Evolutionary conservation across 2,113 vertebrate species (phyloP).

Genomic region (Telmatochromis sp.): DNA sequence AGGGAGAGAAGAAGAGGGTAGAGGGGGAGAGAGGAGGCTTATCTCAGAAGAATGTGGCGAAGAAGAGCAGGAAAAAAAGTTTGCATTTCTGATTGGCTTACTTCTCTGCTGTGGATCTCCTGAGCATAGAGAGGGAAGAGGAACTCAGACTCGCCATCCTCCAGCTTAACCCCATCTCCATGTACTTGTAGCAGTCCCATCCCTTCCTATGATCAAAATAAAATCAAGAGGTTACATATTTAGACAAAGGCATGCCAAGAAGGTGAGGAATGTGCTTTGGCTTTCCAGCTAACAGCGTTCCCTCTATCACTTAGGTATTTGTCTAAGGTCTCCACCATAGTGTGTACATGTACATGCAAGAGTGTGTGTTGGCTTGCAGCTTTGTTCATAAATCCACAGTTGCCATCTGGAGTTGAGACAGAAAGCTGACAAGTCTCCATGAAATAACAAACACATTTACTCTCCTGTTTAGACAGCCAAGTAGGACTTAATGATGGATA

Average conservation of each 20-base stretch:
- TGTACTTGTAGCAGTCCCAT: conserved; percentile 88
- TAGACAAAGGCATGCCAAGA: neutral
- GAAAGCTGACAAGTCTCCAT: conserved; percentile 2
- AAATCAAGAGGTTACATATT: neutral
- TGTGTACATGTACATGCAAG: neutral
- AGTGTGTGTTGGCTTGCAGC: neutral
- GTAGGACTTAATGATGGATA: neutral
- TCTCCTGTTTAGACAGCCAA: neutral
- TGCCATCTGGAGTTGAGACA: conserved; percentile 32
- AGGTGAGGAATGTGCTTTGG: neutral
- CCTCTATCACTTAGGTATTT: neutral
- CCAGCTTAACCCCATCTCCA: conserved; percentile 82
- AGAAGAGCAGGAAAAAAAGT: neutral
- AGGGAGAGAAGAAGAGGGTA: neutral
- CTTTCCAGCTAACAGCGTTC: neutral
- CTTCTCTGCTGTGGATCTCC: conserved; percentile 92
- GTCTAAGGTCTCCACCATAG: neutral
- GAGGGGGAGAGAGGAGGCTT: neutral
- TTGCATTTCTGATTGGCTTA: conserved; percentile 55
- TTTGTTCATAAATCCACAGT: conserved; percentile 29
- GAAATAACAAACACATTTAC: conserved; percentile 8
- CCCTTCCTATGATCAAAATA: conserved; percentile 74
- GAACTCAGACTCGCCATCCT: conserved; percentile 95
- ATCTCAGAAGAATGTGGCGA: neutral
- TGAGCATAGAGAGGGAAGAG: conserved; percentile 88